A percentile compares a stretch with the other conserved stretches of the same genome.
Conservation (phyloP, 2,113 vertebrate species). For the Dryoscopus gambensis region DNA sequence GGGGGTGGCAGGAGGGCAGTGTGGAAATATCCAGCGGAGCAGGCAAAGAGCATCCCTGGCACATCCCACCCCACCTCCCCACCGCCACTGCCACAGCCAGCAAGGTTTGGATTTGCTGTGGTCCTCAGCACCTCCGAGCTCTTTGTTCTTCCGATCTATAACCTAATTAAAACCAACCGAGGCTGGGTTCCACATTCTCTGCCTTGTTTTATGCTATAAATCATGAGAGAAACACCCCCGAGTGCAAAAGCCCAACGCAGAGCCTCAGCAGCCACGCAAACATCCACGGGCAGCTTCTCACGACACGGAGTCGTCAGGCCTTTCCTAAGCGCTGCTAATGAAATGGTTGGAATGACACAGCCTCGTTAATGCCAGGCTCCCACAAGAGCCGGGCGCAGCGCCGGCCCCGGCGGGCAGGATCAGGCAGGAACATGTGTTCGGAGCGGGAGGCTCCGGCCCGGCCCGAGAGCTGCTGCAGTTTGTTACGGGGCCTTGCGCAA, state of each 20-base stretch:
- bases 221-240: background rate
- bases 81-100: accelerated
- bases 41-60: background rate
- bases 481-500: background rate
- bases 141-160: background rate
- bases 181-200: background rate
- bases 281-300: background rate
- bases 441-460: background rate
- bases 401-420: background rate
- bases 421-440: background rate
- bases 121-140: background rate
- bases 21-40: accelerated
- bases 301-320: background rate
- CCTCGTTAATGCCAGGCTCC: background rate
- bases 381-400: background rate
- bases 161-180: background rate
- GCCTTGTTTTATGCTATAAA: background rate
- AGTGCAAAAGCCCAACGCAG: accelerated
- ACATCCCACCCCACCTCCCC: background rate
- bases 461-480: background rate
- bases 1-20: accelerated
- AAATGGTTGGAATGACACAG: background rate
- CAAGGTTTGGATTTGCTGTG: background rate
- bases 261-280: background rate
- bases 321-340: background rate